Evolutionary conservation across 2,113 vertebrate genomes (phyloP).

Genomic region (Eira barbara): DNA sequence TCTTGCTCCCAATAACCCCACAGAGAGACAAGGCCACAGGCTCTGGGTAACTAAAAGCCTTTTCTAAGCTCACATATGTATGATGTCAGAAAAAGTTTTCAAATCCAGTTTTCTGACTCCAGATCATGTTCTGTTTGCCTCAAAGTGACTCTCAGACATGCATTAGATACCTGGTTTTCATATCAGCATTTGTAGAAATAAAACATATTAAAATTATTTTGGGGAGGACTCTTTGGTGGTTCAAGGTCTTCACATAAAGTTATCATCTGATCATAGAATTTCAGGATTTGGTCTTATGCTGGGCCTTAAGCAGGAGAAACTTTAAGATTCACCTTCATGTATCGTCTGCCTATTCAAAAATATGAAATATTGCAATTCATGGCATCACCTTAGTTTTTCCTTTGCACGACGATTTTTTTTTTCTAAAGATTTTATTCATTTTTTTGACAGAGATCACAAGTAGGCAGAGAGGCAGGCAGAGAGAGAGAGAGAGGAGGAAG

Average conservation of each 20-base stretch:
- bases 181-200: neutral
- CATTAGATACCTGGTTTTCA: neutral
- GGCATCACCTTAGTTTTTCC: neutral
- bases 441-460: too few species aligned
- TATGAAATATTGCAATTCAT: neutral
- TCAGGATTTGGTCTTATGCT: neutral
- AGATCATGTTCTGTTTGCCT: neutral
- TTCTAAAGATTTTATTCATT: too few species aligned
- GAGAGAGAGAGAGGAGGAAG: too few species aligned
- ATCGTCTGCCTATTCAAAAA: neutral
- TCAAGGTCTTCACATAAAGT: neutral
- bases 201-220: slow-evolving; percentile 5
- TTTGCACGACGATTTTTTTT: accelerated
- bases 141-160: neutral
- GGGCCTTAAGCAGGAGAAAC: neutral
- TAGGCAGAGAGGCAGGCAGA: too few species aligned
- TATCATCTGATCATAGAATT: neutral
- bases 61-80: neutral
- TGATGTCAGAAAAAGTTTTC: neutral
- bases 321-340: accelerated
- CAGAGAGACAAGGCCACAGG: neutral
- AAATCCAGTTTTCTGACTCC: neutral
- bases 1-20: neutral
- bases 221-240: neutral
- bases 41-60: neutral